Evolutionary conservation across 1,140 invertebrate species (phyloP).

Genomic region (Leptinotarsa lineolata): DNA sequence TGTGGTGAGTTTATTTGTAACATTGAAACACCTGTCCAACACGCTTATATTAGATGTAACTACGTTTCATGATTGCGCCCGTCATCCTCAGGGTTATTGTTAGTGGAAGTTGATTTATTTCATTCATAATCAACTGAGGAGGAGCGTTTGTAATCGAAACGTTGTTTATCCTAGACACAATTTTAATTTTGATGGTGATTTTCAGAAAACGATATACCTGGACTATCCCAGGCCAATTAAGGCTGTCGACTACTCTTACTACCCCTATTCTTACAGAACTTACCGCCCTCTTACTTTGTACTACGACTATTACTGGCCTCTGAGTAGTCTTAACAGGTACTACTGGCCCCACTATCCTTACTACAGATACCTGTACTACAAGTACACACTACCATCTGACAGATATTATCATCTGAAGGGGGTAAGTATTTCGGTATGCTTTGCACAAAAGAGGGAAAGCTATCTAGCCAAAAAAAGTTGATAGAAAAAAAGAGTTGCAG

Average conservation of each 20-base stretch:
- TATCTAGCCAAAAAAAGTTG: no score
- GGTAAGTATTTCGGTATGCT: conserved; percentile 31
- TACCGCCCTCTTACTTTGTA: conserved; percentile 37
- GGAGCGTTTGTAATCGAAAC: neutral
- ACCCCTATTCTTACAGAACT: conserved; percentile 34
- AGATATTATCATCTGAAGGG: conserved; percentile 37
- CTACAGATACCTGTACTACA: conserved; percentile 41
- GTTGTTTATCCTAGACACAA: neutral
- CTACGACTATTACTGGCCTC: conserved; percentile 39
- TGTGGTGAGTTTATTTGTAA: conserved; percentile 6
- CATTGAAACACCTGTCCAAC: no score
- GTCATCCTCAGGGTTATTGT: no score
- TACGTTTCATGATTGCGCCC: no score
- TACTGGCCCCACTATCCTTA: conserved; percentile 41
- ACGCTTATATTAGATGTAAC: no score
- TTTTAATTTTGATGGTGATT: neutral
- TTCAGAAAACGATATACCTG: conserved; percentile 41
- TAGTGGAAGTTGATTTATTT: no score
- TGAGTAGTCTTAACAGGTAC: conserved; percentile 39
- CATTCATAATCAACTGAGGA: neutral
- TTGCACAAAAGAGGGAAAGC: no score
- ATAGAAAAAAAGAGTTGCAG: no score
- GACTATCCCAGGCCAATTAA: conserved; percentile 37
- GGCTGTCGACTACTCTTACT: conserved; percentile 36
- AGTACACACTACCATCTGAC: conserved; percentile 39